Base-by-base conservation (phyloP, 2,888 invertebrate genomes). In the Trichogramma evanescens region DNA sequence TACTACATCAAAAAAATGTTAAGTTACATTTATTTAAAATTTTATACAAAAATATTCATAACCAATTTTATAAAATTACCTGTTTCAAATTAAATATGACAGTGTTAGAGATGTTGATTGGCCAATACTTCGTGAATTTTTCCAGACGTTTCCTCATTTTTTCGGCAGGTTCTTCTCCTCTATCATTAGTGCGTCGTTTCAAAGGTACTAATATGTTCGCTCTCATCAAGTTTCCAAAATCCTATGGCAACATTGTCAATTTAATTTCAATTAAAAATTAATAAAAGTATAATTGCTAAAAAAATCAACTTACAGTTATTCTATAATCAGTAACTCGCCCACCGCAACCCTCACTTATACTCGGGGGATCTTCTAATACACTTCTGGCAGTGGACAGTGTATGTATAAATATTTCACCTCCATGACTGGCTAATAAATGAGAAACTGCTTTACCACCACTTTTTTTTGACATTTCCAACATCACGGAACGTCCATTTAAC, bases 351-450 rank as follows among this genome's bases (percentile, higher is more conserved):
- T 97, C 97, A 41, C 91, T 93, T 55, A 97, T 91, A 0, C 95
- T 93, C 0, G 96, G 96, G 0, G 95, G 93, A 77, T 97, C 97
- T 75, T 97, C 96, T 57, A 95, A 83, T 4, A 93, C 89, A 49
- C 92, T 90, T 45, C 95, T 83, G 3, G 88, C 84, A 0, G 93
- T 93, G 40, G 89, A 89, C 49, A 97, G 80, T 0, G 93, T 91
- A 66, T 97, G 96, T 65, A 98, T 91, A 81, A 94, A 97, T 68
- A 98, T 90, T 80, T 96, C 96, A 0, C 95, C 95, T 0, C 95
- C 95, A 69, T 97, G 95, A 7, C 95, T 91, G 0, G 95, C 92
- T 55, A 98, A 75, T 73, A 97, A 86, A 79, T 97, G 97, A 1
- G 95, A 95, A 40, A 94, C 91, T 0, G 93, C 88, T 75, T 95